Evolutionary conservation across 1,140 invertebrate genomes (phyloP).

Genomic region (Triops longicaudatus): DNA sequence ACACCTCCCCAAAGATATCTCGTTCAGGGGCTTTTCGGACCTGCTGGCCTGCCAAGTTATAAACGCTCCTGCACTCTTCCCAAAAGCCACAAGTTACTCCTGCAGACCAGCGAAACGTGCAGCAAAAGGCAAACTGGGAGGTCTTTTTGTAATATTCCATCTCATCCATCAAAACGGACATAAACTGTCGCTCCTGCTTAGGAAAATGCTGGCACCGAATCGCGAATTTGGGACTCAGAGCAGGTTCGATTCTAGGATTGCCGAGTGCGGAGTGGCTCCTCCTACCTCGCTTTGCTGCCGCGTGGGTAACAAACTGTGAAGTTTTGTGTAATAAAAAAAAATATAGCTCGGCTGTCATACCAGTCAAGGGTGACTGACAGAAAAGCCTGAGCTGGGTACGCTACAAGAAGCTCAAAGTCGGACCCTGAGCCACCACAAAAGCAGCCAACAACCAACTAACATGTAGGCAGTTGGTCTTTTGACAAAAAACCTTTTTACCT

Average conservation of each 20-base stretch:
- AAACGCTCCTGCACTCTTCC: conserved; percentile 2
- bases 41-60: conserved; percentile 14
- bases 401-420: too few relatives aligned
- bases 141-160: neutral
- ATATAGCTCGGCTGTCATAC: neutral
- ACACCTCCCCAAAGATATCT: conserved; percentile 8
- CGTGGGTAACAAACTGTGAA: neutral
- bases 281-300: too few relatives aligned
- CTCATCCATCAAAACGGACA: neutral
- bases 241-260: neutral
- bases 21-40: neutral
- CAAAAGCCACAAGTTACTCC: neutral
- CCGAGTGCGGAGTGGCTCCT: neutral
- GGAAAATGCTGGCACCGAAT: neutral
- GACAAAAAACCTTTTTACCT: conserved; percentile 10
- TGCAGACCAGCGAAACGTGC: neutral
- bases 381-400: neutral
- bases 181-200: conserved; percentile 6
- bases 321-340: neutral
- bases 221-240: neutral
- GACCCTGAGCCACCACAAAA: neutral
- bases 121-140: neutral
- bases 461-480: neutral
- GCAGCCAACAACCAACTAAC: neutral
- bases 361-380: neutral